A percentile compares a stretch with the other conserved stretches of the same genome.
These are phyloP conservation scores for Eudyptes chrysolophus DNA, from an alignment of 2,113 vertebrate species.

Conservation along the genomic window DNA sequence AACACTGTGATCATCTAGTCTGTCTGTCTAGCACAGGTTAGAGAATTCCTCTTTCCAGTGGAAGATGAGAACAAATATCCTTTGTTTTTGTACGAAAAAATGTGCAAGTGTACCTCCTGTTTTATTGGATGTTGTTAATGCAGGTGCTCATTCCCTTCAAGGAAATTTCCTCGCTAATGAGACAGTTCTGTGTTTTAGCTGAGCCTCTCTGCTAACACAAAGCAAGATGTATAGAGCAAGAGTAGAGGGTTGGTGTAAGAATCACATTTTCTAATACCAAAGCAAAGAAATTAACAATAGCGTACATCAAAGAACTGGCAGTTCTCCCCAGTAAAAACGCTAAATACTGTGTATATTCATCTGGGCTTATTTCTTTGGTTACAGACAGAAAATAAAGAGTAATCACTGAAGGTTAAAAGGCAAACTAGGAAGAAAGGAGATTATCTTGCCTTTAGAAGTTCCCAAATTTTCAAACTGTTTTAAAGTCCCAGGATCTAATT, in stretches of 20 bases:
- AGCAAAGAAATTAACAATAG: background rate
- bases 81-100: background rate
- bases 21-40: background rate
- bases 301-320: background rate
- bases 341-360: slow-evolving; percentile 4
- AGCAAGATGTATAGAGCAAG: background rate
- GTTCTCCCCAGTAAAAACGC: slow-evolving; percentile 17
- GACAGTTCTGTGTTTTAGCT: background rate
- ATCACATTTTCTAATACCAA: background rate
- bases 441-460: slow-evolving; percentile 38
- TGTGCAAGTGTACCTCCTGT: background rate
- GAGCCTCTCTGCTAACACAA: background rate
- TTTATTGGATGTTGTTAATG: background rate
- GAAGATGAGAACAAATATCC: background rate
- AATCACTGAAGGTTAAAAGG: slow-evolving; percentile 44
- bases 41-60: background rate
- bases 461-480: background rate
- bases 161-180: background rate
- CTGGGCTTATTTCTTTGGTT: slow-evolving; percentile 18
- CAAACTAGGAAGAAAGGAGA: slow-evolving; percentile 18
- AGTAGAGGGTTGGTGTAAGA: background rate
- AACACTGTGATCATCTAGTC: background rate
- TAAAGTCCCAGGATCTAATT: slow-evolving; percentile 51
- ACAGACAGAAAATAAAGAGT: slow-evolving; percentile 17
- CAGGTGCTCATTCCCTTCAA: background rate